A percentile compares a stretch with the other conserved stretches of the same genome.
phyloP scores from a whole-genome alignment of 2,888 invertebrate genomes.

The Chromoteleia sp. region DNA sequence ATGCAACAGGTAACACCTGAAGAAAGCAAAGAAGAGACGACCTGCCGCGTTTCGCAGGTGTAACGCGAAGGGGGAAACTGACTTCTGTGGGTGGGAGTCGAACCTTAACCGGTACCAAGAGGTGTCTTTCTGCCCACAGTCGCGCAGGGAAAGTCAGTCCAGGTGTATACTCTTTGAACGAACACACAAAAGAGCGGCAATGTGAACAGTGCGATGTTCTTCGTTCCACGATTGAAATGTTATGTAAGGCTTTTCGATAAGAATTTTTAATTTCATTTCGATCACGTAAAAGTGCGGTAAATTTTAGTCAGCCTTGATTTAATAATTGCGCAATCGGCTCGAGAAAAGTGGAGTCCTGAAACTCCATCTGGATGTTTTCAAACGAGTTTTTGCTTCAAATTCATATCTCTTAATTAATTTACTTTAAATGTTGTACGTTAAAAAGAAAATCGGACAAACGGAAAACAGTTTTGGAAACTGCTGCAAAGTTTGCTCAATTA shows the following conservation, averaged over 20 bases:
- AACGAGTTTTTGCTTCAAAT: no score
- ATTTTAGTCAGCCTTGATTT: neutral
- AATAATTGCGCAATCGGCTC: constrained; percentile 2
- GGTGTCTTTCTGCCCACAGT: constrained; percentile 76
- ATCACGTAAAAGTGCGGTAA: neutral
- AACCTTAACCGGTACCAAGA: constrained; percentile 74
- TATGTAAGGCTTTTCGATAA: constrained; percentile 39
- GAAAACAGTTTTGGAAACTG: no score
- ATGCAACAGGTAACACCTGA: constrained; percentile 78
- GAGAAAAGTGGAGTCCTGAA: no score
- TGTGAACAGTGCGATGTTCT: constrained; percentile 57
- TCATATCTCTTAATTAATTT: no score
- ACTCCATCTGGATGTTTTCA: no score
- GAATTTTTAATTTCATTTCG: neutral
- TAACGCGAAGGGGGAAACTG: constrained; percentile 69
- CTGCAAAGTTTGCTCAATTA: no score
- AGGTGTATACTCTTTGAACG: constrained; percentile 49
- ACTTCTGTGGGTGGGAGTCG: constrained; percentile 78
- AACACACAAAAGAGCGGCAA: constrained; percentile 48
- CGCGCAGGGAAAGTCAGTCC: constrained; percentile 75
- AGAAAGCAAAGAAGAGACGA: constrained; percentile 69
- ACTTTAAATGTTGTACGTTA: no score
- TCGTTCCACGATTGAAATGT: constrained; percentile 30
- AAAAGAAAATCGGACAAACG: no score
- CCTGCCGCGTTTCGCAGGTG: constrained; percentile 66